These are phyloP conservation scores for Agonum fuliginosum DNA, from an alignment of 2,888 invertebrate species.

Conservation along the genomic window DNA sequence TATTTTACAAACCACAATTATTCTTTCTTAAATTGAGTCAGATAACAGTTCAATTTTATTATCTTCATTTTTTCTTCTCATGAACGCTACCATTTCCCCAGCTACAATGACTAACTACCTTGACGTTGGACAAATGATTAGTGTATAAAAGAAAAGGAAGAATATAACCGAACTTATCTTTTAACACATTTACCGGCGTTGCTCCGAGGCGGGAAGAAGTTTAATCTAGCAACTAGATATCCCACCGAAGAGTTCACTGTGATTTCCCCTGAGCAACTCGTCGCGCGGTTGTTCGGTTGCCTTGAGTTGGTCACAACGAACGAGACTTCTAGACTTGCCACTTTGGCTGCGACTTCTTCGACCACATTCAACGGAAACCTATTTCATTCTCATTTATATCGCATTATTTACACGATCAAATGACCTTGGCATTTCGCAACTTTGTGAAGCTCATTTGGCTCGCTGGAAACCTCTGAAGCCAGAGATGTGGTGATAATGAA, in stretches of 20 bases:
- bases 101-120: slow-evolving; percentile 28
- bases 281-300: not conserved
- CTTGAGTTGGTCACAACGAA: not conserved
- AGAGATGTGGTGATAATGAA: no score
- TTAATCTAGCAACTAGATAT: slow-evolving; percentile 58
- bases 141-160: slow-evolving; percentile 44
- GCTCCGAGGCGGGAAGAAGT: slow-evolving; percentile 46
- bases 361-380: slow-evolving; percentile 46
- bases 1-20: not conserved
- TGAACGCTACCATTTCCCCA: no score
- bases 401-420: slow-evolving; percentile 39
- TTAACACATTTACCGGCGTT: slow-evolving; percentile 53
- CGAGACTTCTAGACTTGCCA: not conserved
- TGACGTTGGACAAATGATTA: slow-evolving; percentile 39
- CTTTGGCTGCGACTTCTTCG: slow-evolving; percentile 12
- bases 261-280: slow-evolving; percentile 54
- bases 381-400: slow-evolving; percentile 55
- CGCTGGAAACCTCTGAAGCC: not conserved
- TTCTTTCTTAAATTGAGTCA: no score
- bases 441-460: slow-evolving; percentile 46
- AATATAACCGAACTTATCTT: slow-evolving; percentile 40
- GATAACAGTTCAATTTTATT: not conserved
- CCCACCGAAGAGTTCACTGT: slow-evolving; percentile 51
- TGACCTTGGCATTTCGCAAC: slow-evolving; percentile 41
- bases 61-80: not conserved